phyloP scores from a whole-genome alignment of 2,797 vertebrate genomes.

The Pelodytes ibericus region DNA sequence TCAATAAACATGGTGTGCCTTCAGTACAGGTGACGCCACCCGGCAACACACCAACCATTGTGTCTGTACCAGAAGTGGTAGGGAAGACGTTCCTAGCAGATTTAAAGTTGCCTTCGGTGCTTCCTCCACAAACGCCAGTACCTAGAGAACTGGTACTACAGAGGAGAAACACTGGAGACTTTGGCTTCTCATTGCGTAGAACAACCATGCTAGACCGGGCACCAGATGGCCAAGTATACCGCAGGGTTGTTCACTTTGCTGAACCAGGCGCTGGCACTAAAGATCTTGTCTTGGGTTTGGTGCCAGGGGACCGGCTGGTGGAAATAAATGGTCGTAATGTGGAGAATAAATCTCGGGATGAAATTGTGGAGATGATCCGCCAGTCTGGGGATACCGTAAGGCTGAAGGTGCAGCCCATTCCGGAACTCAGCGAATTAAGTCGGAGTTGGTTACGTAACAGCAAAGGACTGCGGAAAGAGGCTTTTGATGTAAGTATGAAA shows the following conservation, averaged over 20 bases:
- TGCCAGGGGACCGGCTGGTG: constrained; percentile 91
- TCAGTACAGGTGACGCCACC: constrained; percentile 55
- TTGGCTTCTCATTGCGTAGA: constrained; percentile 92
- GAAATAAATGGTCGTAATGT: constrained; percentile 93
- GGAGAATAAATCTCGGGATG: constrained; percentile 92
- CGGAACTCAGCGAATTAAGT: constrained; percentile 95
- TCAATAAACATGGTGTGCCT: constrained; percentile 69
- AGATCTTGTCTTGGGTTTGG: constrained; percentile 89
- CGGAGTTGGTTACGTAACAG: constrained; percentile 88
- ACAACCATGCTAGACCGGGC: constrained; percentile 93
- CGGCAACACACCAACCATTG: constrained; percentile 57
- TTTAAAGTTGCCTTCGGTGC: constrained; percentile 81
- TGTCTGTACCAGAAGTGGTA: constrained; percentile 80
- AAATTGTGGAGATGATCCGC: constrained; percentile 98
- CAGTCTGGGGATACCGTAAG: constrained; percentile 92
- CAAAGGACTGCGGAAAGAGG: constrained; percentile 77
- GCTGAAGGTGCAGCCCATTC: constrained; percentile 94
- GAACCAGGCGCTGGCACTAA: constrained; percentile 95
- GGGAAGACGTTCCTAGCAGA: constrained; percentile 83
- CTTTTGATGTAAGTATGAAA: constrained; percentile 83
- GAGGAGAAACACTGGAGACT: constrained; percentile 91
- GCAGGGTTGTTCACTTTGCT: constrained; percentile 91
- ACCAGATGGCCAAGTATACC: constrained; percentile 84
- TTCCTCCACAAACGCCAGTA: constrained; percentile 75
- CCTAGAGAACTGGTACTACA: constrained; percentile 88